Evolutionary conservation across 2,888 invertebrate species (phyloP), one percentile per base, ranked within the genome.

Genomic region (Troilus luridus): DNA sequence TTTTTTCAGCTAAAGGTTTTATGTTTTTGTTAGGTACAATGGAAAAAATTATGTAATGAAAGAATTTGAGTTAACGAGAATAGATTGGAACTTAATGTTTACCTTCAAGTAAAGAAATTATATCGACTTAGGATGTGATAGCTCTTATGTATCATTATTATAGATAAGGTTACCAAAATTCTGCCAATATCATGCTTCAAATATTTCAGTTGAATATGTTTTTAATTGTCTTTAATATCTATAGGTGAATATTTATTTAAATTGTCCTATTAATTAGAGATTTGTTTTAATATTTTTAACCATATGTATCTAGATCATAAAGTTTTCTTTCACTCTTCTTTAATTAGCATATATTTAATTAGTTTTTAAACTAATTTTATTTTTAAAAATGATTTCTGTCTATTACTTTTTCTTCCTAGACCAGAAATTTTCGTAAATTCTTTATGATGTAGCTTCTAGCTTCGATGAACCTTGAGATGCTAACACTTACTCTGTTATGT

Each of bases 51-150:
- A 17, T 12, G n/a, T 7, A 6, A 24, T 67, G 12, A 27, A 72
- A 14, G 24, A 19, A 41, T 77, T 77, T 27, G 27, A 14, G 41
- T 19, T 19, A 77, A 19, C 9, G 0, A 77, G 17, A 77, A 2
- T 41, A 2, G 72, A 77, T 41, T 41, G 6, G 14, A 24, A 17
- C 41, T 77, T 77, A 19, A 24, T 77, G 3, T 41, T 17, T 41
- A 77, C 8, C 8, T 72, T 72, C 3, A 72, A 72, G 14, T 41
- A 41, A n/a, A 77, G 2, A 2, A 77, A 41, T 41, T 77, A 77
- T 77, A 77, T 77, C 24, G n/a, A 64, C n/a, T 64, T 64, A 64
- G n/a, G n/a, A n/a, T 64, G n/a, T 64, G n/a, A 10, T 64, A 64
- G n/a, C n/a, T 64, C 9, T 64, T 64, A 11, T 7, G 11, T 10